Evolutionary conservation across 2,797 vertebrate species (phyloP), one percentile per base, ranked within the genome.

Genomic region (Sphenodon punctatus): DNA sequence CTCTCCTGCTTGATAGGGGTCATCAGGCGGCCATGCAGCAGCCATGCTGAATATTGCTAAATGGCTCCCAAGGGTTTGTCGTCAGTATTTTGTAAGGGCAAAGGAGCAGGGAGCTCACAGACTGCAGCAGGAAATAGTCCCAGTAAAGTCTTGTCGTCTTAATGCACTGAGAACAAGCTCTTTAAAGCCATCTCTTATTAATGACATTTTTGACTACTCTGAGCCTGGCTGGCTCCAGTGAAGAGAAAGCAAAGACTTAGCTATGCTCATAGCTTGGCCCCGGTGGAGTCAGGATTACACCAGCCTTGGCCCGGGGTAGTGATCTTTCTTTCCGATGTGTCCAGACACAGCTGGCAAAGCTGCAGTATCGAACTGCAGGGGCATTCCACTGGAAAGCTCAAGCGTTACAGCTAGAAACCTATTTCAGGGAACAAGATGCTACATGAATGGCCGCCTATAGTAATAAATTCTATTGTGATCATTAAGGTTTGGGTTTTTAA

Each of bases 401-500:
- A 48, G 77, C 67, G 66, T 56, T 78, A 67, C 43, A 77, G 76
- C 45, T 56, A 63, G 60, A 84, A 66, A 61, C 27, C 5, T 27
- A 16, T 63, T 73, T 67, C 32, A 67, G 59, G 45, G 76, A 74
- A 82, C 84, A 56, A 67, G 30, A 70, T 36, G 30, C 58, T 78
- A 43, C 55, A 68, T 53, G 51, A 74, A 61, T 65, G 73, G 76
- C 39, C 45, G 71, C 38, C 3, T 66, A n/a, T 83, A 89, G 82
- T 86, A 80, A 63, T 58, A 72, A 92, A 69, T 34, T 14, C 10
- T 42, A 67, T 84, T 84, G 32, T 69, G 17, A 27, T 71, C 68
- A 58, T 77, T 67, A 53, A 51, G 43, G 63, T 45, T 83, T 59
- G 45, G 70, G 30, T 76, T 27, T 67, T 66, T 82, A 27, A 20